A percentile compares a stretch with the other conserved stretches of the same genome.
These are phyloP conservation scores for Exocentrus adspersus DNA, from an alignment of 2,888 invertebrate species.

Conservation along the genomic window DNA sequence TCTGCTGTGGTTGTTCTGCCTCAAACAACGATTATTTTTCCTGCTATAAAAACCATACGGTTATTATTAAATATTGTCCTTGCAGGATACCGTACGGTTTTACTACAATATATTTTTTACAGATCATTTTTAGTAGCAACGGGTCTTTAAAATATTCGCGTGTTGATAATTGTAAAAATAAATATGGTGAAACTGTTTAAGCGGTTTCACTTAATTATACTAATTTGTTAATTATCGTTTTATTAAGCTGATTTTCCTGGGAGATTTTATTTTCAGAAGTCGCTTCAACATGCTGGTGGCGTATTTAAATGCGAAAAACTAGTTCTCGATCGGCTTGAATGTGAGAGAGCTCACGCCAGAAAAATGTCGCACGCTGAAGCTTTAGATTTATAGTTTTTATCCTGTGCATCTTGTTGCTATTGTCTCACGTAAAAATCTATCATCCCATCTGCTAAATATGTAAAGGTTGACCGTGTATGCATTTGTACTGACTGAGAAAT, in stretches of 20 bases:
- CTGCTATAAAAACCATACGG: no score
- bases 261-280: neutral
- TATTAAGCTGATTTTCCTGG: neutral
- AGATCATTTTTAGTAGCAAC: no score
- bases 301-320: constrained; percentile 37
- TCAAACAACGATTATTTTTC: no score
- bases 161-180: no score
- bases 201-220: neutral
- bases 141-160: no score
- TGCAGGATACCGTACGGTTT: no score
- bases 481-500: neutral
- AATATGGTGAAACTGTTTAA: no score
- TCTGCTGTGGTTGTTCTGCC: neutral
- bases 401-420: constrained; percentile 33
- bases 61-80: no score
- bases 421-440: constrained; percentile 37
- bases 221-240: neutral
- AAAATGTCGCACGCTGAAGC: constrained; percentile 14
- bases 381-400: constrained; percentile 35
- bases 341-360: constrained; percentile 1
- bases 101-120: no score
- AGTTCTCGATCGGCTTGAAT: constrained; percentile 32
- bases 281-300: constrained; percentile 26
- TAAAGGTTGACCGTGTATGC: constrained; percentile 15
- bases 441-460: constrained; percentile 37